Base-by-base conservation (phyloP, 1,140 invertebrate genomes). In the Helicoverpa armigera region DNA sequence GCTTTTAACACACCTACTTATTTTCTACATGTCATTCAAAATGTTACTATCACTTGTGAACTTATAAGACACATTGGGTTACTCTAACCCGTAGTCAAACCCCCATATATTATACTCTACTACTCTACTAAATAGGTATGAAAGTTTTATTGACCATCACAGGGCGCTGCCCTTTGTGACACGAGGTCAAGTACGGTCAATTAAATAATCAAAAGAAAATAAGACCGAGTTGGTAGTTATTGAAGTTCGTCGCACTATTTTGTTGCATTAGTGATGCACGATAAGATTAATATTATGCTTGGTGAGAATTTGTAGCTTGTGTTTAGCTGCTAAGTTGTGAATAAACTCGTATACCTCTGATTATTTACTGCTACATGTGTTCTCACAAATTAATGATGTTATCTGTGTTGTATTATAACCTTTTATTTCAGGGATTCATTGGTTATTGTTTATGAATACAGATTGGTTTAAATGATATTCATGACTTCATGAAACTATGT, bases 181-280 rank as follows among this genome's bases (percentile, higher is more conserved):
- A 65, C 75, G 78, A 73, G 83, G 88, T 86, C 82, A 88, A 91
- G 85, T 86, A 87, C 85, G 87, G 90, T 90, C 87, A 94, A 94
- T 94, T 91, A 87, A 87, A 89, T 92, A 88, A 92, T 92, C 86
- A 90, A 72, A 60, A 82, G 53, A 29, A 12, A 50, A 77, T 48
- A 65, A 65, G 23, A 65, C 65, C 18, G 13, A 65, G 7, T 70
- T 53, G 23, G 58, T 61, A 4, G 13, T 18, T 50, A 50, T 23
- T 77, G 5, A 18, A 51, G 16, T 51, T 50, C 53, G 23, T 23
- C 29, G 53, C 69, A 56, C 16, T 53, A 70, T 70, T 43, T 43
- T 65, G 63, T 65, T 48, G 51, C 67, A 51, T 53, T 23, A 51
- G 12, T 43, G 7, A 43, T 43, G 35, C 35, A 43, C 35, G 3